Conservation (phyloP, 2,797 vertebrate species). For the Euphonia xanthogaster region DNA sequence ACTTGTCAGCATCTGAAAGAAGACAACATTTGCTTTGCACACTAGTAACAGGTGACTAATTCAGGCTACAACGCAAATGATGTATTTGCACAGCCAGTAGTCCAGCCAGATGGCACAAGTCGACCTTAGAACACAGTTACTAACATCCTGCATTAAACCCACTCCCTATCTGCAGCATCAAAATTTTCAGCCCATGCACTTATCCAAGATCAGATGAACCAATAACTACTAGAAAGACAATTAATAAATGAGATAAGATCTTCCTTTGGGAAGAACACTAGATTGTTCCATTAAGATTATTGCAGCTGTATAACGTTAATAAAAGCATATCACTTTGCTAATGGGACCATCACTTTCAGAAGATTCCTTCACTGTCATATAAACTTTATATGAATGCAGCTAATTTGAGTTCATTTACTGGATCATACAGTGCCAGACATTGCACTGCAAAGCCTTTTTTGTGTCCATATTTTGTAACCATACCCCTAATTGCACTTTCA, state of each 20-base stretch:
- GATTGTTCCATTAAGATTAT: slow-evolving; percentile 62
- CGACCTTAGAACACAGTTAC: neutral
- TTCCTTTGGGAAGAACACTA: slow-evolving; percentile 53
- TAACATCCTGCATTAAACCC: neutral
- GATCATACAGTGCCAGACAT: neutral
- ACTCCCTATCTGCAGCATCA: neutral
- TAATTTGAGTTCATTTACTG: slow-evolving; percentile 13
- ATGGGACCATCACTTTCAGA: slow-evolving; percentile 38
- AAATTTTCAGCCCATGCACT: neutral
- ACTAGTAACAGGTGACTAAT: neutral
- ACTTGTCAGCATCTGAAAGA: neutral
- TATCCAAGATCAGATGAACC: slow-evolving; percentile 51
- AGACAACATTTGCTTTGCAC: neutral
- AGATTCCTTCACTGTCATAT: slow-evolving; percentile 32
- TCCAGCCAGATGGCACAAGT: neutral
- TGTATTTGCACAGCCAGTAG: neutral
- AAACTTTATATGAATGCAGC: slow-evolving; percentile 15
- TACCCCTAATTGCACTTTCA: neutral
- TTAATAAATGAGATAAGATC: slow-evolving; percentile 66
- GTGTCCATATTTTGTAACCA: neutral
- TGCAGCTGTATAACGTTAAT: slow-evolving; percentile 41
- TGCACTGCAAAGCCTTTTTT: neutral
- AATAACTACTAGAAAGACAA: slow-evolving; percentile 45
- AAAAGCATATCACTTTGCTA: slow-evolving; percentile 34
- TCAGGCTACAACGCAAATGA: neutral